These are phyloP conservation scores for Adelognathus sp. DNA, from an alignment of 2,888 invertebrate species.

Conservation along the genomic window DNA sequence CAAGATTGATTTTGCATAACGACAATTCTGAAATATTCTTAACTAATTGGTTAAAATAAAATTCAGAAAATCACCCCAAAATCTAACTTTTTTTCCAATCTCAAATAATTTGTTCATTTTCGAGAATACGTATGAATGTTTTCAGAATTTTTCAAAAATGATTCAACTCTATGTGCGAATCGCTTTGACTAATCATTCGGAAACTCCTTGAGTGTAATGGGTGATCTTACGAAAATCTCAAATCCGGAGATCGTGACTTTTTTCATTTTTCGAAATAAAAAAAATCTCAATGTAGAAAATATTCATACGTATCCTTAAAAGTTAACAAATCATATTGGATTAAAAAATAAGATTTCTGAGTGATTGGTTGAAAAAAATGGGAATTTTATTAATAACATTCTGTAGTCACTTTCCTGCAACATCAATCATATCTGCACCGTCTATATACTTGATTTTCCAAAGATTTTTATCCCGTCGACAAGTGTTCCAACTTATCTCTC, in stretches of 20 bases:
- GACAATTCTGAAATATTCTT: no score
- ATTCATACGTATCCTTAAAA: neutral
- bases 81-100: neutral
- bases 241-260: neutral
- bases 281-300: neutral
- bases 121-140: no score
- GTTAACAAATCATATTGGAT: neutral
- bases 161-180: no score
- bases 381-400: neutral
- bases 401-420: no score
- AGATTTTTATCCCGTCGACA: neutral
- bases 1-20: no score
- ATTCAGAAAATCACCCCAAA: neutral
- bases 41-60: neutral
- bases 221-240: neutral
- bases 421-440: neutral
- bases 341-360: neutral
- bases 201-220: no score
- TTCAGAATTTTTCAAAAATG: no score
- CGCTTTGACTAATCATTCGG: no score
- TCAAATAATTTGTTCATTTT: neutral
- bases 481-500: no score
- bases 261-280: neutral
- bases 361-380: neutral
- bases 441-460: neutral